Conservation (phyloP, 2,113 vertebrate genomes). For the Uria aalge region DNA sequence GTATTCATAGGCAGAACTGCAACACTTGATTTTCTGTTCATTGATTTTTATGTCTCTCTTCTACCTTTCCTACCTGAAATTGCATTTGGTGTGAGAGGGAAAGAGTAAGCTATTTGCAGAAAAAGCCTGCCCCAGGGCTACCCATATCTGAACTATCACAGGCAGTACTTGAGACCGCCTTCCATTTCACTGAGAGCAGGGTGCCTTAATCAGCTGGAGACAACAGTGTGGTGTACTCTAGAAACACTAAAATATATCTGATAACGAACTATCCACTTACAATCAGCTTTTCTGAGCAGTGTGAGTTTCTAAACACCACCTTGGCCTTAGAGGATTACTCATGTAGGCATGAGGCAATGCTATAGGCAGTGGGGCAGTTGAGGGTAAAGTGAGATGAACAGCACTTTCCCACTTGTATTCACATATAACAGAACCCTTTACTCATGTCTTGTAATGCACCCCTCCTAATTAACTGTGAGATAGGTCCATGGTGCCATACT, state of each 20-base stretch:
- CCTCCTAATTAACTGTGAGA: neutral
- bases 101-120: neutral
- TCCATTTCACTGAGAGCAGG: fast-evolving
- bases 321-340: neutral
- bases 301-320: neutral
- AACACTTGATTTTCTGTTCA: neutral
- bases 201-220: neutral
- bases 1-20: neutral
- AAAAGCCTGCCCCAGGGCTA: neutral
- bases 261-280: neutral
- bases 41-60: neutral
- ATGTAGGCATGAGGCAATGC: neutral
- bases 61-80: neutral
- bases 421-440: neutral
- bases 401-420: neutral
- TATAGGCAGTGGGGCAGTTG: neutral
- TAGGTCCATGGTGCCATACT: neutral
- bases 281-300: neutral
- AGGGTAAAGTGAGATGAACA: neutral
- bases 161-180: neutral
- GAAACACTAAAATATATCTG: neutral
- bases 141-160: neutral
- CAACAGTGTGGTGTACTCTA: neutral
- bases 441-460: neutral
- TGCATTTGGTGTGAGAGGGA: neutral